Percentiles rank a stretch among this genome's conserved stretches.
Conservation (phyloP, 2,113 vertebrate species). For the Salvelinus namaycush region DNA sequence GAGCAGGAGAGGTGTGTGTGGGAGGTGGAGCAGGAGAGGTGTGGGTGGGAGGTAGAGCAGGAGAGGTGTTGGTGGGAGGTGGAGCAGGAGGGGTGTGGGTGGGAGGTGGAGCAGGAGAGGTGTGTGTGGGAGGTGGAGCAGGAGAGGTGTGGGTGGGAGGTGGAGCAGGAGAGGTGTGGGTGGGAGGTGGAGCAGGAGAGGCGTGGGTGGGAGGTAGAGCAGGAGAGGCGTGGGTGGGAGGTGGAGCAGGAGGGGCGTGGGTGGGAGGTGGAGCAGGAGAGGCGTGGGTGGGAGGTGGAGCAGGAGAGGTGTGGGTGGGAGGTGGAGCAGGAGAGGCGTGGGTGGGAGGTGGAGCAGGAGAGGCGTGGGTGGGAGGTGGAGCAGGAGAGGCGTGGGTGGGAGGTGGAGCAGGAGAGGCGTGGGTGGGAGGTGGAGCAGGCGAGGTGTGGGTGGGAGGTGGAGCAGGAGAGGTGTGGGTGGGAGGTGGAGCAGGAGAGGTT, state of each 20-base stretch:
- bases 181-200: too few relatives aligned
- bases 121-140: neutral
- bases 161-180: neutral
- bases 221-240: neutral
- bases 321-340: neutral
- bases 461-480: neutral
- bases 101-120: too few relatives aligned
- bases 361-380: neutral
- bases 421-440: neutral
- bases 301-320: neutral
- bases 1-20: neutral
- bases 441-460: neutral
- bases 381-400: conserved; percentile 44
- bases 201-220: neutral
- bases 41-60: neutral
- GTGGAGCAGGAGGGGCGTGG: neutral
- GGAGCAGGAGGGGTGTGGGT: neutral
- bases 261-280: too few relatives aligned
- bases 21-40: neutral
- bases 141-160: neutral
- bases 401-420: neutral
- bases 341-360: too few relatives aligned
- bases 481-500: neutral
- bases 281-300: neutral
- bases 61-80: neutral